Conservation (phyloP, 2,797 vertebrate genomes). For the Sylvia borin region DNA sequence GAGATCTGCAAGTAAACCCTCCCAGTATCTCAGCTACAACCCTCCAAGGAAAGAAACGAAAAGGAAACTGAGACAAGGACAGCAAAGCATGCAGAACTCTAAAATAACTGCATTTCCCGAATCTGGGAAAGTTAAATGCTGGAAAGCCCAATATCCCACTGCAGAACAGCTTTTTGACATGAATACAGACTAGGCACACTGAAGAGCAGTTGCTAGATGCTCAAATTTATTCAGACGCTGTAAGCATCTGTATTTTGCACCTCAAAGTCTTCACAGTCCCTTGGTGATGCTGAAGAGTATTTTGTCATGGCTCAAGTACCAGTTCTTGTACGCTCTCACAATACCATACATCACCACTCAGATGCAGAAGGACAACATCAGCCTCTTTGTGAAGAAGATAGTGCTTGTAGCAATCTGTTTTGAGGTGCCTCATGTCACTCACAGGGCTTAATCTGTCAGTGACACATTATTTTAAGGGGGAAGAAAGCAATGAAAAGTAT, state of each 20-base stretch:
- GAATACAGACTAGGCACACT: neutral
- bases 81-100: neutral
- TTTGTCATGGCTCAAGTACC: neutral
- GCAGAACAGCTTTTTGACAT: neutral
- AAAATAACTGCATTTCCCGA: neutral
- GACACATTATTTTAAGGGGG: neutral
- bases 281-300: constrained; percentile 1
- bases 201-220: neutral
- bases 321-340: neutral
- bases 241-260: constrained; percentile 17
- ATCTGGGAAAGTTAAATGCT: neutral
- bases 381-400: neutral
- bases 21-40: neutral
- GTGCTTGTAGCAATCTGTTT: constrained; percentile 1
- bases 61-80: neutral
- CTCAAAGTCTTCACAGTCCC: neutral
- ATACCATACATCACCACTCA: neutral
- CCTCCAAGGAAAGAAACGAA: neutral
- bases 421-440: neutral
- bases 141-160: neutral
- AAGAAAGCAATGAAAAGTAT: neutral
- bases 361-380: neutral
- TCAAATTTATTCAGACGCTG: constrained; percentile 21
- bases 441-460: neutral
- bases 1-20: neutral